Evolutionary conservation across 2,888 invertebrate genomes (phyloP).

Genomic region (Salticus scenicus): DNA sequence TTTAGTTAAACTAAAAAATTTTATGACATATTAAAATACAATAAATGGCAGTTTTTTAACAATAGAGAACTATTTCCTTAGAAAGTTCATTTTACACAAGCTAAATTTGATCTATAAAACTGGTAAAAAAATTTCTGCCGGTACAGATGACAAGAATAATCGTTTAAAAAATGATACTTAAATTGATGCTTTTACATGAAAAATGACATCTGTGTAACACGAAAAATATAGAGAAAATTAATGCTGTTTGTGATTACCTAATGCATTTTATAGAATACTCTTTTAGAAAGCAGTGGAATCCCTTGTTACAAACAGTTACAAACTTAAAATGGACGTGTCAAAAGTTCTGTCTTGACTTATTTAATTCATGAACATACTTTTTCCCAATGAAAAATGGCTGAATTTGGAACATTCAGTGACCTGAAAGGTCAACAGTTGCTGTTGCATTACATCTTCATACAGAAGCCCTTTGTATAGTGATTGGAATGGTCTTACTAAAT

Average conservation of each 20-base stretch:
- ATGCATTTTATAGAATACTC: neutral
- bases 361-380: slow-evolving; percentile 5
- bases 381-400: slow-evolving; percentile 4
- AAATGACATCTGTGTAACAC: neutral
- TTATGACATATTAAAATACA: too few relatives aligned
- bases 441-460: slow-evolving; percentile 18
- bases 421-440: slow-evolving; percentile 29
- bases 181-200: too few relatives aligned
- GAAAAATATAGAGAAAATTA: neutral
- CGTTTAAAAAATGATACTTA: too few relatives aligned
- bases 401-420: slow-evolving; percentile 13
- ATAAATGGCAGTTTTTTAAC: too few relatives aligned
- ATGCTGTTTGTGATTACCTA: neutral
- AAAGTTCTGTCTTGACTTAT: neutral
- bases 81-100: too few relatives aligned
- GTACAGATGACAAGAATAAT: too few relatives aligned
- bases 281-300: neutral
- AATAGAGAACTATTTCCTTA: too few relatives aligned
- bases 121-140: too few relatives aligned
- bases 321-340: neutral
- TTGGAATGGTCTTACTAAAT: neutral
- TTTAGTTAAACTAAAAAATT: too few relatives aligned
- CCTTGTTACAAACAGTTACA: neutral
- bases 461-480: slow-evolving; percentile 25
- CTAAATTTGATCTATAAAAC: too few relatives aligned